Evolutionary conservation across 2,113 vertebrate genomes (phyloP).

Genomic region (Ochotona curzoniae): DNA sequence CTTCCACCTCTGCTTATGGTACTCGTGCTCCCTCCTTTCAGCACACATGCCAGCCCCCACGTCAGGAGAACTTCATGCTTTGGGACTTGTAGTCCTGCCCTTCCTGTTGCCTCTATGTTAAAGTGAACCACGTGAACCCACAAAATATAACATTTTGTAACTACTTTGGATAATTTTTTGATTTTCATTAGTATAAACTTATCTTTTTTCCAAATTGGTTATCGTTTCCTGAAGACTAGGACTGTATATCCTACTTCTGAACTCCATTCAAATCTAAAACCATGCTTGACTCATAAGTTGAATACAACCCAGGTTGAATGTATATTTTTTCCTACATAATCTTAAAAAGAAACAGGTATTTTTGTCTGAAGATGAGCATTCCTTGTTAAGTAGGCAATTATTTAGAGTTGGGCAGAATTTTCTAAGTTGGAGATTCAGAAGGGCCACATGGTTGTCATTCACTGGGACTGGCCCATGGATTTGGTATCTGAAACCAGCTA

Average conservation of each 20-base stretch:
- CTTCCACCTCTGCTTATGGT: background rate
- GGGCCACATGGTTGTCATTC: background rate
- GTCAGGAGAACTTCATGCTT: background rate
- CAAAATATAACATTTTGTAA: background rate
- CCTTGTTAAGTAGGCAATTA: background rate
- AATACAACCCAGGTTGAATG: background rate
- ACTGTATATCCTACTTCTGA: background rate
- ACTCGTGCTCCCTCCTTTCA: background rate
- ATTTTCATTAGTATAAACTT: background rate
- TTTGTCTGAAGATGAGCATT: background rate
- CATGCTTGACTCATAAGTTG: background rate
- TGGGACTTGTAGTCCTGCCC: background rate
- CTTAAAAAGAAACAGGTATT: constrained; percentile 31
- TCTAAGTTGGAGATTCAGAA: background rate
- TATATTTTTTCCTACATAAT: background rate
- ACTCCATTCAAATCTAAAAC: background rate
- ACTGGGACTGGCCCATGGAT: background rate
- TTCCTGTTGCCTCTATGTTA: background rate
- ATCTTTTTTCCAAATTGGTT: background rate
- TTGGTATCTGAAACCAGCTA: background rate
- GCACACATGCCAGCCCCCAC: background rate
- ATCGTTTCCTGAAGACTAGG: background rate
- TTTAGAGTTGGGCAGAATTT: background rate
- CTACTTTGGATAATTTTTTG: constrained; percentile 8
- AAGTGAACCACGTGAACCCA: background rate